Base-by-base conservation (phyloP, 2,113 vertebrate genomes). In the Corythoichthys intestinalis region DNA sequence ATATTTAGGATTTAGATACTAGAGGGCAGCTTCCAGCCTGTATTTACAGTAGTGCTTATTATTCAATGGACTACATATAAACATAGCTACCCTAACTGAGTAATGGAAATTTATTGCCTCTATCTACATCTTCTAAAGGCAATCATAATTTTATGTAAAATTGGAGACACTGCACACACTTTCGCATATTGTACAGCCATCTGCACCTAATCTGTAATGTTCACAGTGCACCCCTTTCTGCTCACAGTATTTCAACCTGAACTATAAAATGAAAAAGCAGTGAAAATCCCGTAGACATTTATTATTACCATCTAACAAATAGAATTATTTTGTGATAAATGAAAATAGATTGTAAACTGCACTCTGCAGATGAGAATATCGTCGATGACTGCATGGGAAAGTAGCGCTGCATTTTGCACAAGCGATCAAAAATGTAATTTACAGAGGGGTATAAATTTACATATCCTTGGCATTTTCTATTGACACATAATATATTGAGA, bases 181-280 rank as follows among this genome's bases (percentile, higher is more conserved):
- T n/a, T 11, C n/a, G 10, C 59, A 41, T 9, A 39, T 39, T 60
- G 58, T 10, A 39, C 9, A n/a, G 53, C 20, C 67, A 17, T 67
- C 44, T 77, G 73, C 63, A 58, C 15, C 14, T 72, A 78, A 69
- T 76, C 70, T 83, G 81, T 76, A 74, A 76, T 46, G 28, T 63
- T 54, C 67, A 76, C 67, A 81, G 75, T 71, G 75, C 71, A 84
- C 79, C 77, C 79, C 70, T 73, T 72, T 60, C 71, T 57, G 49
- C 72, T 69, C 67, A 75, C 71, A 75, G 79, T 74, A 73, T 84
- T 81, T 84, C 73, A 75, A 61, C 60, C 64, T 71, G 44, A 69
- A 83, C 76, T 65, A 81, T 86, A 84, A 85, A 88, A 49, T 65
- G 76, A 69, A 41, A 69, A 70, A 57, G 63, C 69, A 61, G 67